These are phyloP conservation scores for Teleiodes luculella DNA, from an alignment of 2,888 invertebrate genomes.

Conservation along the genomic window DNA sequence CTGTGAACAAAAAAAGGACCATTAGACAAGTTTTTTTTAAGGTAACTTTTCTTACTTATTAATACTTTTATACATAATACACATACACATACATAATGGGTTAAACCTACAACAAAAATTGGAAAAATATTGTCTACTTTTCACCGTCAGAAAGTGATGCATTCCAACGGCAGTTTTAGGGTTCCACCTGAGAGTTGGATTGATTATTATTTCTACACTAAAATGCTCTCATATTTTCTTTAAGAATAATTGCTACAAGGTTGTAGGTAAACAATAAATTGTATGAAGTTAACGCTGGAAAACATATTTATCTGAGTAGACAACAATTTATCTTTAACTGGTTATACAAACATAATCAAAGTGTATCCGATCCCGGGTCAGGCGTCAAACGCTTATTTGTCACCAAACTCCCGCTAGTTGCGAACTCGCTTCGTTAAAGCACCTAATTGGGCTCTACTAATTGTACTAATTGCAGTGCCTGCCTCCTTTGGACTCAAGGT, in stretches of 20 bases:
- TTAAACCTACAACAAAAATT: no score
- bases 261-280: background rate
- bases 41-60: no score
- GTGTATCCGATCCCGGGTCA: slow-evolving; percentile 55
- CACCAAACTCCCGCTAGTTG: slow-evolving; percentile 58
- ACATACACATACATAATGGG: no score
- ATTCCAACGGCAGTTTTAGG: no score
- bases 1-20: slow-evolving; percentile 77
- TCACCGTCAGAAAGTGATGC: no score
- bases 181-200: no score
- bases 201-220: no score
- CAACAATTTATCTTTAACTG: slow-evolving; percentile 18
- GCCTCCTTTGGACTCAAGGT: slow-evolving; percentile 67
- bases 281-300: background rate
- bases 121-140: no score
- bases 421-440: slow-evolving; percentile 70
- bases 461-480: slow-evolving; percentile 65
- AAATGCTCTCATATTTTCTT: background rate
- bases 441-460: slow-evolving; percentile 70
- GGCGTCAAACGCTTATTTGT: slow-evolving; percentile 61
- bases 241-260: background rate
- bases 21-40: no score
- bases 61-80: no score
- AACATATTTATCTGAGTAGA: background rate
- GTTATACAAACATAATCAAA: slow-evolving; percentile 44